Percentiles rank a stretch among this genome's conserved stretches.
Evolutionary conservation across 2,113 vertebrate species (phyloP).

Genomic region (Mustela nigripes): DNA sequence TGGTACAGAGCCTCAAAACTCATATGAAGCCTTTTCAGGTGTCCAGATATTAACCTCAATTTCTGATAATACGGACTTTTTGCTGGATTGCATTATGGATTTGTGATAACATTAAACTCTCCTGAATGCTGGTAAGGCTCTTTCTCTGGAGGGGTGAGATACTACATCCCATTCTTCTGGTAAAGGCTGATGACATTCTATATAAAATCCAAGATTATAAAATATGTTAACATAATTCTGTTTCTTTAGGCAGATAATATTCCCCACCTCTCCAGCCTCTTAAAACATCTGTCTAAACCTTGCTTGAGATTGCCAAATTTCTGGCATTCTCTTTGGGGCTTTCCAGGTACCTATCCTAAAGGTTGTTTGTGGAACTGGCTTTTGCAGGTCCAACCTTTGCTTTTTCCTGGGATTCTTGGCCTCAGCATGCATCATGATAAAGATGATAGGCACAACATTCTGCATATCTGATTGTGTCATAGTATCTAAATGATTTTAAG

Average conservation of each 20-base stretch:
- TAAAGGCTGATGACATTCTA: not conserved
- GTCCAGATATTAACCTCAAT: not conserved
- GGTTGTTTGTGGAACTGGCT: not conserved
- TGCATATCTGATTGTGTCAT: not conserved
- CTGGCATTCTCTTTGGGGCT: not conserved
- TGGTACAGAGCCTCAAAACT: not conserved
- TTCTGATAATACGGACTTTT: not conserved
- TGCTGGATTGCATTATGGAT: not conserved
- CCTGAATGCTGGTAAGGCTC: not conserved
- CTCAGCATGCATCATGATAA: not conserved
- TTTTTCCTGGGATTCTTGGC: not conserved
- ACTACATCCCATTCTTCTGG: not conserved
- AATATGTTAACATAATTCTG: not conserved
- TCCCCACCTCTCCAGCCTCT: not conserved
- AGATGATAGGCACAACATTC: not conserved
- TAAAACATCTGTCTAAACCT: not conserved
- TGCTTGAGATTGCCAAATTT: not conserved
- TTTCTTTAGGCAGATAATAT: not conserved
- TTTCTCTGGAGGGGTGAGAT: not conserved
- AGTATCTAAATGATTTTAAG: not conserved
- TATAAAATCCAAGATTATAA: not conserved
- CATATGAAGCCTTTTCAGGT: not conserved
- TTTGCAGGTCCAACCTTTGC: not conserved
- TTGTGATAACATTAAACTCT: not conserved
- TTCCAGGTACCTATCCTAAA: not conserved